Evolutionary conservation across 2,888 invertebrate genomes (phyloP).

Genomic region (Pollenia griseotomentosa): DNA sequence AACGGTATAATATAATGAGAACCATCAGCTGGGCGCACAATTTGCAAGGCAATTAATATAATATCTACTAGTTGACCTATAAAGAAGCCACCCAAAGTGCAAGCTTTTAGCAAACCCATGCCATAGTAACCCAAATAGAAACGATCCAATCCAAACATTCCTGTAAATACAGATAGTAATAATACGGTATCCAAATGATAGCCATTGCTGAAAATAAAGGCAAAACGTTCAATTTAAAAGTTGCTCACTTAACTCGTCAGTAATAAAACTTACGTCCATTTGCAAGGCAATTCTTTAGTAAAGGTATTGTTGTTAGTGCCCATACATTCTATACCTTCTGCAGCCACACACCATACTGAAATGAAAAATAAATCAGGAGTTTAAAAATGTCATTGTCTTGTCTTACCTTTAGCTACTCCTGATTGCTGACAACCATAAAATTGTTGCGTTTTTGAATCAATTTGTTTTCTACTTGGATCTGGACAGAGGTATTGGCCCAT

Average conservation of each 20-base stretch:
- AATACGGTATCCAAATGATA: constrained; percentile 96
- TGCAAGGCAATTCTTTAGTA: constrained; percentile 92
- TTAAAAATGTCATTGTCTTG: not conserved
- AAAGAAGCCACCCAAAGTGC: constrained; percentile 98
- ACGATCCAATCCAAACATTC: constrained; percentile 98
- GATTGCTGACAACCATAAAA: constrained; percentile 91
- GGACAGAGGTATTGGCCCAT: constrained; percentile 94
- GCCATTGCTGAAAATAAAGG: constrained; percentile 90
- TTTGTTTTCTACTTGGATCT: constrained; percentile 89
- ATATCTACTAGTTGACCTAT: constrained; percentile 97
- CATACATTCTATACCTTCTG: constrained; percentile 92
- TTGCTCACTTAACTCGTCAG: not conserved
- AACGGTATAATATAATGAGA: constrained; percentile 97
- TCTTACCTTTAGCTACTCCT: constrained; percentile 90
- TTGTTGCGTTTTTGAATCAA: constrained; percentile 96
- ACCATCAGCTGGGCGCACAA: constrained; percentile 97
- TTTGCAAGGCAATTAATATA: constrained; percentile 89
- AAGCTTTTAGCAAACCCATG: constrained; percentile 96
- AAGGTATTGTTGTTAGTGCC: constrained; percentile 93
- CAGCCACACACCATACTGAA: constrained; percentile 92
- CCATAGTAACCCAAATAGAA: constrained; percentile 99
- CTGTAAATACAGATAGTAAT: constrained; percentile 96
- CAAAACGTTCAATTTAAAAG: not conserved
- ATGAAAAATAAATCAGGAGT: not conserved
- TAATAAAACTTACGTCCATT: constrained; percentile 93